Base-by-base conservation (phyloP, 2,797 vertebrate species). In the Tiaroga cobitis region DNA sequence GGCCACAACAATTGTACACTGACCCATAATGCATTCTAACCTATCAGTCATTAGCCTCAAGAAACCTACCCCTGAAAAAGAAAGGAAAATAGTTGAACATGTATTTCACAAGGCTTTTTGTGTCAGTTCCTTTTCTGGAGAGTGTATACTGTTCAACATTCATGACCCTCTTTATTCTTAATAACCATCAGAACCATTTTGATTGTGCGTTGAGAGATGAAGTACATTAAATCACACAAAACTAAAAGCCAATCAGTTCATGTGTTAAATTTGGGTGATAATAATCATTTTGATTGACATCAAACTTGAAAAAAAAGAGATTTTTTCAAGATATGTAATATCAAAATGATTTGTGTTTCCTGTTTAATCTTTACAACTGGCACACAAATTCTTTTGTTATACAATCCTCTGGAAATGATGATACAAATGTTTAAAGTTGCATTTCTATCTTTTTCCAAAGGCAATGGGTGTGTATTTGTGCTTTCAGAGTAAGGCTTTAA, bases 11-110 rank as follows among this genome's bases (percentile, higher is more conserved):
- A 65, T 69, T n/a, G 13, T 21, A 63, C 51, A 49, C 67, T 82
- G 82, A 67, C 77, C 77, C 49, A 80, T 69, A 86, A 80, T 81
- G 70, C 65, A 80, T 78, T 84, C 67, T 68, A 81, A 80, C 65
- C 54, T 72, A 61, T 56, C 79, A 56, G 59, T 37, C 67, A 84
- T 84, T 87, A 82, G 32, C 39, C 74, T 84, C 75, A 85, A 46
- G 46, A 82, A 88, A 68, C 72, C 63, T 41, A 41, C 18, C n/a
- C 49, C 49, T 69, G 51, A 80, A 37, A 70, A 39, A 43, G 54
- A 67, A 39, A 68, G 51, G 49, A 15, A 29, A 70, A 49, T 29
- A 65, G 32, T 11, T 39, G 56, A 67, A 65, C 4, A 18, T 43
- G 32, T 21, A 19, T 4, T 32, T 49, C 19, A 37, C 39, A 56